phyloP scores from a whole-genome alignment of 1,140 invertebrate genomes.

The Lethocerus indicus region DNA sequence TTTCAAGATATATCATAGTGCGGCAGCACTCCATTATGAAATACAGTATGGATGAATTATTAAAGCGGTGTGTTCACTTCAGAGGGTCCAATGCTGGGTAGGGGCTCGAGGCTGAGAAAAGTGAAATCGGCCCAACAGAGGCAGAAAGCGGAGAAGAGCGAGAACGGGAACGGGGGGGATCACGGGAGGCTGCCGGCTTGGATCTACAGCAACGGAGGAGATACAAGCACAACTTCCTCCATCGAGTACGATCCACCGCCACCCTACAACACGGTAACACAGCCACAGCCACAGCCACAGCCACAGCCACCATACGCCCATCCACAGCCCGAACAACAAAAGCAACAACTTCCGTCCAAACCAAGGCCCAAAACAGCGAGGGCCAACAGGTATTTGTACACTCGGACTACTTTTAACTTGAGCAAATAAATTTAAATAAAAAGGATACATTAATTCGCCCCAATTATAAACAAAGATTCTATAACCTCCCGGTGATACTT shows the following conservation, averaged over 20 bases:
- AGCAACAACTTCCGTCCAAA: constrained; percentile 9
- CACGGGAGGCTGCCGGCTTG: neutral
- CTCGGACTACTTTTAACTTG: too few species aligned
- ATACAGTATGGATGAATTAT: too few species aligned
- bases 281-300: neutral
- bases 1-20: too few species aligned
- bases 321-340: too few species aligned
- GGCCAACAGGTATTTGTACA: constrained; percentile 24
- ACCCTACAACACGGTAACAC: constrained; percentile 1
- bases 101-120: constrained; percentile 34
- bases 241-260: constrained; percentile 12
- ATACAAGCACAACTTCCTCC: constrained; percentile 2
- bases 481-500: too few species aligned
- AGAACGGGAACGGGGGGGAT: too few species aligned
- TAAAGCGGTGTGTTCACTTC: too few species aligned
- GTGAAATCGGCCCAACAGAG: constrained; percentile 36
- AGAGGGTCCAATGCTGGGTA: constrained; percentile 33
- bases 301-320: too few species aligned
- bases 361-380: constrained; percentile 27
- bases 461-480: too few species aligned
- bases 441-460: too few species aligned
- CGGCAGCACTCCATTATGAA: too few species aligned
- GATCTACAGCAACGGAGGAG: constrained; percentile 1
- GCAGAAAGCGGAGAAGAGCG: constrained; percentile 5
- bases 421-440: too few species aligned